Base-by-base conservation (phyloP, 2,113 vertebrate genomes). In the Mohoua ochrocephala region DNA sequence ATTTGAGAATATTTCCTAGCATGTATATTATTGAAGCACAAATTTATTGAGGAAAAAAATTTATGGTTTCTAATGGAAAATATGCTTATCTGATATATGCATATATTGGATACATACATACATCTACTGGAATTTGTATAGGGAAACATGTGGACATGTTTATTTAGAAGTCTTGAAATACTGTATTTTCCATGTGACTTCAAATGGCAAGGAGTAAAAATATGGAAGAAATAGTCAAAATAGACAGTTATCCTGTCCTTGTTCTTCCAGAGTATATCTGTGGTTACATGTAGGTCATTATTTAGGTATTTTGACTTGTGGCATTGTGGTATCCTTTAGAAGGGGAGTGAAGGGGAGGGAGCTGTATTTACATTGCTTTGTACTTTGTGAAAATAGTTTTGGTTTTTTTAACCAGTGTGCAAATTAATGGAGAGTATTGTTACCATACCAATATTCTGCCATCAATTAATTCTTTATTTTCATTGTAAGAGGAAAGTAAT, bases 141-240 rank as follows among this genome's bases (percentile, higher is more conserved):
- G 26, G 57, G 45, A 76, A 87, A 35, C 28, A 54, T 65, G 13
- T 54, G 49, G 67, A 96, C n/a, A 33, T 87, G 64, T 94, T 98
- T 96, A 26, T 82, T 82, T 96, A 33, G 77, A 94, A 91, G 5
- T 64, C 63, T 79, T 77, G 57, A 73, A 93, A 81, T 67, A 31
- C 27, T 89, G 42, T 84, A 31, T 86, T 93, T 90, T 97, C 71
- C 47, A 61, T 88, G 75, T 74, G 77, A 70, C 28, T 83, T 92
- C 53, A 76, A 21, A 15, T 15, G 79, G 47, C 84, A 91, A 91
- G 84, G 85, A 81, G 74, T 78, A 74, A 77, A 89, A 87, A 84
- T 75, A 65, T 10, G 28, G 59, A 85, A 95, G 50, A 81, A 70
- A 76, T 27, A 74, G 88, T 57, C 31, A 94, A 91, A 82, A 54